These are phyloP conservation scores for Cotesia chilonis DNA, from an alignment of 1,140 invertebrate species.

Conservation along the genomic window DNA sequence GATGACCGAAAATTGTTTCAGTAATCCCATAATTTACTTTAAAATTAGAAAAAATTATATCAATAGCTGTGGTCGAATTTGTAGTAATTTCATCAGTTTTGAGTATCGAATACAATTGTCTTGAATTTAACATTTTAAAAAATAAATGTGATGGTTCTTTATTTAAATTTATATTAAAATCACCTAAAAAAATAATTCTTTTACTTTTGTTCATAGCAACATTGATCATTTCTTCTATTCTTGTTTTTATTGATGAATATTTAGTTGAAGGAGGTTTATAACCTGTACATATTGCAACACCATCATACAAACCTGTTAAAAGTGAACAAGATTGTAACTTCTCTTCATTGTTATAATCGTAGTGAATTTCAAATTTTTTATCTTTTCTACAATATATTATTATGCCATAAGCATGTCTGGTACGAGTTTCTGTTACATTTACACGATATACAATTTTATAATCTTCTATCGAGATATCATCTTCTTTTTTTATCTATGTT, in stretches of 20 bases:
- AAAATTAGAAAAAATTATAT: no score
- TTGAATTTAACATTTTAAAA: no score
- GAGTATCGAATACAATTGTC: background rate
- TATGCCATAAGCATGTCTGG: no score
- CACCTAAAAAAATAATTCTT: constrained; percentile 28
- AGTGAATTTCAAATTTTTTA: constrained; percentile 20
- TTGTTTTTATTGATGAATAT: constrained; percentile 13
- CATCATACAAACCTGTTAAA: constrained; percentile 12
- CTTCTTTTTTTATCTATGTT: no score
- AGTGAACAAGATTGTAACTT: constrained; percentile 30
- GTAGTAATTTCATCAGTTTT: constrained; percentile 22
- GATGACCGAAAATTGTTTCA: no score
- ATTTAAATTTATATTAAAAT: constrained; percentile 33
- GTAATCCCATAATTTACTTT: no score
- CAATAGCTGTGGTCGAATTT: background rate
- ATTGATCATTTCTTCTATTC: background rate
- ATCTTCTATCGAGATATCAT: no score
- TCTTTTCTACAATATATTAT: no score
- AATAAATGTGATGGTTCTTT: constrained; percentile 12
- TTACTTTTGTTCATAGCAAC: background rate
- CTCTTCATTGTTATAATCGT: constrained; percentile 13
- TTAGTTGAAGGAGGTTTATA: constrained; percentile 30
- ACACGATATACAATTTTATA: no score
- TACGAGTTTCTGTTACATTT: no score
- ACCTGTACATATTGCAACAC: constrained; percentile 25